Conservation (phyloP, 2,888 invertebrate genomes). For the Ferdinandea cuprea region DNA sequence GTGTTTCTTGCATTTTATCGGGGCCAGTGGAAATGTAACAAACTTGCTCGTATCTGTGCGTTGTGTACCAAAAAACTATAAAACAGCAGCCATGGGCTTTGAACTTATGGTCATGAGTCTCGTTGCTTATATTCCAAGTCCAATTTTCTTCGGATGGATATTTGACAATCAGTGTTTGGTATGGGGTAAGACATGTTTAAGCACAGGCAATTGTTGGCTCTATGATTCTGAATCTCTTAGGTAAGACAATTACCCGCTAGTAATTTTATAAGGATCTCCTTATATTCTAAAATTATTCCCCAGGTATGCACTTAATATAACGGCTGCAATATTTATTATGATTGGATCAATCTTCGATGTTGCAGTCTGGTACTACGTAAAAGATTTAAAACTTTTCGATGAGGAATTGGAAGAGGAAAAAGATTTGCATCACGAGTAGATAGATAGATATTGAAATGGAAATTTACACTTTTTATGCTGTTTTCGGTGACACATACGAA, state of each 20-base stretch:
- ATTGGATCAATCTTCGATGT: slow-evolving; percentile 87
- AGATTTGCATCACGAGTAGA: too few relatives aligned
- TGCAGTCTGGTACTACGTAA: slow-evolving; percentile 88
- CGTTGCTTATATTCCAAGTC: slow-evolving; percentile 90
- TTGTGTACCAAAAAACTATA: slow-evolving; percentile 89
- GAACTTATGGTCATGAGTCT: slow-evolving; percentile 88
- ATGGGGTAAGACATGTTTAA: slow-evolving; percentile 90
- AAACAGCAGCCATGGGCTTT: slow-evolving; percentile 89
- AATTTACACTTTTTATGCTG: too few relatives aligned
- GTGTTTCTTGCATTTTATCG: slow-evolving; percentile 85
- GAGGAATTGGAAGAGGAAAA: slow-evolving; percentile 85
- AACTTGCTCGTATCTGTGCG: slow-evolving; percentile 86
- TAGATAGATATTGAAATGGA: too few relatives aligned
- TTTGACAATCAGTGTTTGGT: slow-evolving; percentile 87
- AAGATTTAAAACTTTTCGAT: slow-evolving; percentile 88
- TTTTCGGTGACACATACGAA: too few relatives aligned
- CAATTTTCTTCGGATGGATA: slow-evolving; percentile 89
- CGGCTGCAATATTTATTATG: slow-evolving; percentile 86
- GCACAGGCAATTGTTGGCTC: slow-evolving; percentile 89
- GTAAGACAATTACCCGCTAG: slow-evolving; percentile 70
- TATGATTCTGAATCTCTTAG: slow-evolving; percentile 87
- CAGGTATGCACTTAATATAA: slow-evolving; percentile 87
- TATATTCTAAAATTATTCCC: slow-evolving; percentile 1
- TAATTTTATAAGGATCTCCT: not conserved
- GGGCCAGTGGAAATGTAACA: slow-evolving; percentile 86